These are phyloP conservation scores for Diglossa cyanea DNA, from an alignment of 2,797 vertebrate genomes.

Conservation along the genomic window DNA sequence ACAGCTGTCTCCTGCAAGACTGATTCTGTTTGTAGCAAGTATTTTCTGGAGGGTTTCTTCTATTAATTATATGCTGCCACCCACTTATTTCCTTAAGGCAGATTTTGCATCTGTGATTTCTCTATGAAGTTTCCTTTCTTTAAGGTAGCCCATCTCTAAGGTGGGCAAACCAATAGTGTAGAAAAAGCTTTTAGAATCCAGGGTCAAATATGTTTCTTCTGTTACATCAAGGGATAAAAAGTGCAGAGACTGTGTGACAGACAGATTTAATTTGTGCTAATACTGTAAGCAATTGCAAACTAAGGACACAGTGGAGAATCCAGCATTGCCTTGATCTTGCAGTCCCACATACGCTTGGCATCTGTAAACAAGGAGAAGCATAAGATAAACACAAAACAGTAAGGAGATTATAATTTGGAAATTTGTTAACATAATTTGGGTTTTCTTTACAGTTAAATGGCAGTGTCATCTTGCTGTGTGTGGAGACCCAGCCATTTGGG, in stretches of 20 bases:
- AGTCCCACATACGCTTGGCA: not conserved
- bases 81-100: conserved; percentile 60
- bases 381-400: not conserved
- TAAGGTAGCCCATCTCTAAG: not conserved
- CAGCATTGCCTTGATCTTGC: not conserved
- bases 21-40: conserved; percentile 47
- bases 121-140: conserved; percentile 40
- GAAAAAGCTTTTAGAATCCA: not conserved
- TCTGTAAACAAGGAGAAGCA: not conserved
- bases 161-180: not conserved
- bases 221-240: not conserved
- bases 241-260: not conserved
- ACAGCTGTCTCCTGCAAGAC: conserved; percentile 40
- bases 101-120: conserved; percentile 47
- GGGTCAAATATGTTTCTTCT: not conserved
- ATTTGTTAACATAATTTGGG: not conserved
- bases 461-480: not conserved
- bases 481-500: not conserved
- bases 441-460: not conserved
- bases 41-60: conserved; percentile 60
- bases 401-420: not conserved
- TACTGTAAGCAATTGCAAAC: not conserved
- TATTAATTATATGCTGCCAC: conserved; percentile 59
- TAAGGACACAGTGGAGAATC: not conserved
- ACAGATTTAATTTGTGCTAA: not conserved